phyloP scores from a whole-genome alignment of 2,113 vertebrate genomes.

The Zosterops hypoxanthus region DNA sequence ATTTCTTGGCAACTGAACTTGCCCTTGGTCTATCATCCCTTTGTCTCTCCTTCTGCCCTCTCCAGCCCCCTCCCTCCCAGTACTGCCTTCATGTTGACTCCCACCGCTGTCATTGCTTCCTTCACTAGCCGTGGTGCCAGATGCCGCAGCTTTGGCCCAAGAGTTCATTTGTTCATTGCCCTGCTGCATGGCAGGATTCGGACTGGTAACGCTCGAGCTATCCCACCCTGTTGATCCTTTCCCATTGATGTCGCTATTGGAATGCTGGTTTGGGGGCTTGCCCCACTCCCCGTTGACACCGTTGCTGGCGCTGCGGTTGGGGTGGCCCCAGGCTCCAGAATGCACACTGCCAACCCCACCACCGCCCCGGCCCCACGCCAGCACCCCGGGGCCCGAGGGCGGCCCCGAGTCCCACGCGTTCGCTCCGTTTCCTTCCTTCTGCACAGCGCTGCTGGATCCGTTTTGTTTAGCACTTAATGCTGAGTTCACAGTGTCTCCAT shows the following conservation, averaged over 20 bases:
- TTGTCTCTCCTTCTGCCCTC: slow-evolving; percentile 80
- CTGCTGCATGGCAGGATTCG: slow-evolving; percentile 75
- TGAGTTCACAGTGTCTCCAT: slow-evolving; percentile 87
- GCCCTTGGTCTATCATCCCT: slow-evolving; percentile 77
- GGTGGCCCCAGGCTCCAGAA: slow-evolving; percentile 87
- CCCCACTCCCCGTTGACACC: slow-evolving; percentile 82
- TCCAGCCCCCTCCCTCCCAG: slow-evolving; percentile 78
- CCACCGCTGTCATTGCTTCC: slow-evolving; percentile 85
- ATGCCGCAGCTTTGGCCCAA: slow-evolving; percentile 85
- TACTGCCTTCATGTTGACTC: slow-evolving; percentile 77
- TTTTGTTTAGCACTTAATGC: slow-evolving; percentile 84
- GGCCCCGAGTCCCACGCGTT: slow-evolving; percentile 87
- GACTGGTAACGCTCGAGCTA: slow-evolving; percentile 66
- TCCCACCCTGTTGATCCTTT: slow-evolving; percentile 87
- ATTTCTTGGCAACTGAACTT: slow-evolving; percentile 84
- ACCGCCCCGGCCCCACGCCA: slow-evolving; percentile 84
- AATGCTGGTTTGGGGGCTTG: slow-evolving; percentile 82
- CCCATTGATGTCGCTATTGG: slow-evolving; percentile 79
- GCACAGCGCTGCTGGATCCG: slow-evolving; percentile 78
- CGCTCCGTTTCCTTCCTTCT: slow-evolving; percentile 78
- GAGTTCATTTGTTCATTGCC: slow-evolving; percentile 79
- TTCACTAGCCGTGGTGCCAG: slow-evolving; percentile 86
- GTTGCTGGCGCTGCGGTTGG: slow-evolving; percentile 73
- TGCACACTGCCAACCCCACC: slow-evolving; percentile 77
- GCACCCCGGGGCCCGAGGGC: slow-evolving; percentile 81